These are phyloP conservation scores for Stichodactyla mertensii DNA, from an alignment of 64 coral and sea anemone species.

Conservation along the genomic window DNA sequence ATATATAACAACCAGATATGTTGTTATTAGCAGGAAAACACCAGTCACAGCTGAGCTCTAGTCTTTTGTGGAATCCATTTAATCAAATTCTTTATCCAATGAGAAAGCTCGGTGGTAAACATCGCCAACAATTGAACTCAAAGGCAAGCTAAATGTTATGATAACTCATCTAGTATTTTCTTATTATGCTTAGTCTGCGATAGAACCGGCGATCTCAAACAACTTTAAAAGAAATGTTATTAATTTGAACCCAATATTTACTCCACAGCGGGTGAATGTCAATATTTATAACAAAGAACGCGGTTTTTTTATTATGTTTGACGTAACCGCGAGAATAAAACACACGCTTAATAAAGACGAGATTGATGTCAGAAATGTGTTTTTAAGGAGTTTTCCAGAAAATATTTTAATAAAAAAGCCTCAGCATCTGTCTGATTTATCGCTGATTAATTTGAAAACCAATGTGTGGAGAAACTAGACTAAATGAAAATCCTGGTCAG, in stretches of 20 bases:
- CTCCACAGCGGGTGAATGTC: slow-evolving; percentile 14
- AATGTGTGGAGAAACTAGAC: neutral
- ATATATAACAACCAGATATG: neutral
- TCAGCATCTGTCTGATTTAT: neutral
- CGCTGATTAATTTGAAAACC: neutral
- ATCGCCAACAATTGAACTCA: neutral
- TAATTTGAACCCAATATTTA: slow-evolving; percentile 23
- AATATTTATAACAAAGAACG: slow-evolving; percentile 21
- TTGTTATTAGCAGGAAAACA: slow-evolving; percentile 7
- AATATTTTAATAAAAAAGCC: slow-evolving; percentile 1
- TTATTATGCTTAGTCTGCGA: neutral
- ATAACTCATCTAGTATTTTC: slow-evolving; percentile 5
- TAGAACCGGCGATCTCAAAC: neutral
- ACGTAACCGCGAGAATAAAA: neutral
- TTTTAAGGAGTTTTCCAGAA: neutral
- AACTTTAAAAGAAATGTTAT: slow-evolving; percentile 7
- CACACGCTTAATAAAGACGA: slow-evolving; percentile 7
- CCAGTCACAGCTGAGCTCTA: neutral
- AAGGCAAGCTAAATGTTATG: neutral
- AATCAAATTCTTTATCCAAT: neutral
- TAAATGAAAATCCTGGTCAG: neutral
- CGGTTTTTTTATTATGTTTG: slow-evolving; percentile 11
- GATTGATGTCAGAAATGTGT: neutral
- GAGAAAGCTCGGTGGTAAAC: neutral
- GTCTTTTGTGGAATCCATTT: neutral